Evolutionary conservation across 2,113 vertebrate species (phyloP), one percentile per base, ranked within the genome.

Genomic region (Alligator mississippiensis): DNA sequence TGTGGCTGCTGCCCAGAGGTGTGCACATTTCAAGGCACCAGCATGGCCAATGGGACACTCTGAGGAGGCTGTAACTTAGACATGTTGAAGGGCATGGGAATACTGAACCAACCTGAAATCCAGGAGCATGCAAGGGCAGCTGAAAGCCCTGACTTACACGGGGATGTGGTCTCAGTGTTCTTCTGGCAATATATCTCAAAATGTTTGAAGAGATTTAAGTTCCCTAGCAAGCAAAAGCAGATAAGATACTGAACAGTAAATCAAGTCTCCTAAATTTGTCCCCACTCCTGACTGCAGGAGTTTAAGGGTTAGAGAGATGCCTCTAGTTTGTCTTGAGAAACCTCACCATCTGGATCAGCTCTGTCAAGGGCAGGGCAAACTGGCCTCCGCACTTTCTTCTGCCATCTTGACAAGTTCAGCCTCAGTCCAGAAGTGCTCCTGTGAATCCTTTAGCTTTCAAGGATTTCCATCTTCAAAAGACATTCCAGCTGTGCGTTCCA

Each of bases 161-260:
- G 17, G 6, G 22, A 7, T 0, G 1, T 6, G 4, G 47, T 47
- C 47, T 47, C 47, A 9, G 47, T 47, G 7, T 47, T 47, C 47
- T 47, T 47, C 47, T 47, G 47, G 9, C 47, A 47, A 47, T 47
- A 47, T 47, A 47, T 8, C 47, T 47, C 47, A 47, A 47, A 47
- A 47, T 47, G 47, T 47, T 47, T 47, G 7, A 47, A 47, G 47
- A 47, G 47, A 47, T 47, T 47, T 47, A 47, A 47, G 47, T 47
- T 47, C 47, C 47, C 47, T 47, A 47, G 47, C 47, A 47, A 47
- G 47, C 47, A 47, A 47, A 47, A 47, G 47, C 47, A 8, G 47
- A 47, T 47, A 47, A 47, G 47, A 47, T 47, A 47, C 47, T 47
- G 47, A 47, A 47, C 47, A 47, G 8, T 47, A 47, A 47, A 47